These are phyloP conservation scores for Aphidius ervi DNA, from an alignment of 1,140 invertebrate species.

Conservation along the genomic window DNA sequence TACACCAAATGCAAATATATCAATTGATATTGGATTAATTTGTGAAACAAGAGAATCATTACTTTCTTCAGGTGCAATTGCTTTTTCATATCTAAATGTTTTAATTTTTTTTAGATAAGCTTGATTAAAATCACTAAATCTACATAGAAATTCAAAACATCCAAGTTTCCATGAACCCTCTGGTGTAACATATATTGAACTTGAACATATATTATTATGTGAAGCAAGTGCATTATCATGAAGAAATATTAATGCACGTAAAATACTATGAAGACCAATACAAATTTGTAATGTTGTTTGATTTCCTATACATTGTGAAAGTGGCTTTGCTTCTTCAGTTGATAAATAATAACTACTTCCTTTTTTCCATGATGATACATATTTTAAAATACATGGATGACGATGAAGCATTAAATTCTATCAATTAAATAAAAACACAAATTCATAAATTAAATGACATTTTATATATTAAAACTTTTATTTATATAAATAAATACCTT, in stretches of 20 bases:
- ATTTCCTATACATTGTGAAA: constrained; percentile 60
- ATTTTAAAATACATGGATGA: constrained; percentile 76
- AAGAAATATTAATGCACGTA: constrained; percentile 73
- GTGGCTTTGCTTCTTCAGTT: constrained; percentile 70
- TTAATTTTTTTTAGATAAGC: constrained; percentile 66
- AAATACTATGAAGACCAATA: constrained; percentile 70
- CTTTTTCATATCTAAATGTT: constrained; percentile 64
- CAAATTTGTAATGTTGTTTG: constrained; percentile 73
- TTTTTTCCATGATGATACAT: constrained; percentile 74
- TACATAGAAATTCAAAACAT: constrained; percentile 74
- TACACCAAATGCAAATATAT: constrained; percentile 78
- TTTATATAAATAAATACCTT: constrained; percentile 60
- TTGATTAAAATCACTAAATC: constrained; percentile 62
- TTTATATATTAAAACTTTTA: constrained; percentile 25
- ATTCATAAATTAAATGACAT: too few relatives aligned
- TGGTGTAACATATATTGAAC: constrained; percentile 74
- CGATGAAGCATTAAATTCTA: constrained; percentile 74
- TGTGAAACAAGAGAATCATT: constrained; percentile 41
- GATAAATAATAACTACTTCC: constrained; percentile 68
- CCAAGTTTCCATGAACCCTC: constrained; percentile 82
- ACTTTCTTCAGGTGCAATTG: constrained; percentile 69
- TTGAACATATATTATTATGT: constrained; percentile 76
- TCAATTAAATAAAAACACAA: too few relatives aligned
- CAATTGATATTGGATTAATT: constrained; percentile 58
- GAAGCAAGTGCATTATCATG: constrained; percentile 71